These are phyloP conservation scores for Drosophila lacertosa DNA, from an alignment of 1,140 invertebrate species.

Conservation along the genomic window DNA sequence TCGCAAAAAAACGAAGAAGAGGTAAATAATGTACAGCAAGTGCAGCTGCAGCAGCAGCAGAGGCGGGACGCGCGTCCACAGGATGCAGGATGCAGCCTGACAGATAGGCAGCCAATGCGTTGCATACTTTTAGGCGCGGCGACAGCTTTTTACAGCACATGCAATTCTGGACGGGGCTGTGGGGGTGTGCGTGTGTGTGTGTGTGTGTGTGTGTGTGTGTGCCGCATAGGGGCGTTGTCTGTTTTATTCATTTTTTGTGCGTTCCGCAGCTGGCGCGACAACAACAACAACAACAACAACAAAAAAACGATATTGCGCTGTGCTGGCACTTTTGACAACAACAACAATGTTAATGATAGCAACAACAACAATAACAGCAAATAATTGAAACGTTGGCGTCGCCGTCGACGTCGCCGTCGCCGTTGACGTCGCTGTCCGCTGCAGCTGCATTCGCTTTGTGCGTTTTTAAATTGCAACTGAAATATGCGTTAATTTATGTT, in stretches of 20 bases:
- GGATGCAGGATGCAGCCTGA: slow-evolving; percentile 38
- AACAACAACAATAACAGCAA: slow-evolving; percentile 25
- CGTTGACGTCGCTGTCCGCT: slow-evolving; percentile 22
- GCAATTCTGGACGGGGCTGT: not conserved
- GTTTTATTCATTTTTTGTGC: slow-evolving; percentile 78
- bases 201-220: slow-evolving; percentile 7
- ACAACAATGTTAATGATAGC: slow-evolving; percentile 70
- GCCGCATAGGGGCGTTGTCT: slow-evolving; percentile 65
- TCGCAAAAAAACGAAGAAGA: slow-evolving; percentile 74
- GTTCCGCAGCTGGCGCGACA: slow-evolving; percentile 38
- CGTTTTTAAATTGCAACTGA: slow-evolving; percentile 77
- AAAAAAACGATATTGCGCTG: slow-evolving; percentile 45
- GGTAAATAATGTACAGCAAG: slow-evolving; percentile 77
- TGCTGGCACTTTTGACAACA: slow-evolving; percentile 67
- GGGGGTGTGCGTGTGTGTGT: not conserved
- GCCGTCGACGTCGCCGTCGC: not conserved
- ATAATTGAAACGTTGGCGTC: slow-evolving; percentile 34
- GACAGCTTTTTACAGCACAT: slow-evolving; percentile 62
- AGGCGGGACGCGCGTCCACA: not conserved
- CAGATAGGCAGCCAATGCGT: slow-evolving; percentile 68
- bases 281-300: slow-evolving; percentile 6
- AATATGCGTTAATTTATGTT: slow-evolving; percentile 83
- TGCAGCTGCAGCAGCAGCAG: slow-evolving; percentile 7
- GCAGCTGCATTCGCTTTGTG: slow-evolving; percentile 68
- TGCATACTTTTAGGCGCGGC: slow-evolving; percentile 78